Conservation (phyloP, 2,113 vertebrate genomes). For the Ia io region DNA sequence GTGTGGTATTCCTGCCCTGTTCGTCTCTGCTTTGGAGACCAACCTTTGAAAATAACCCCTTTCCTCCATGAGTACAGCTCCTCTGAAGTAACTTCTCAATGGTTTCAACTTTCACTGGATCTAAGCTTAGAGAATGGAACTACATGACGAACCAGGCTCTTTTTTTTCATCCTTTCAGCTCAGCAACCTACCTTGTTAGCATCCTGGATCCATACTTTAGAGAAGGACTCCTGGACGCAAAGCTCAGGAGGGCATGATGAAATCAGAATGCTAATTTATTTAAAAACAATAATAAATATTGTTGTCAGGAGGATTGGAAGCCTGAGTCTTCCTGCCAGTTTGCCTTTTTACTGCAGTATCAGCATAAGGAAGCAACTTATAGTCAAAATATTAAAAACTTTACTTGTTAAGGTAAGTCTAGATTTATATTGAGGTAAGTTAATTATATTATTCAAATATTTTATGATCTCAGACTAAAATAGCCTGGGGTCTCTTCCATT, state of each 20-base stretch:
- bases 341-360: neutral
- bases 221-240: neutral
- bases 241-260: neutral
- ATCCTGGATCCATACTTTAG: neutral
- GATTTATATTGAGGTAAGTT: neutral
- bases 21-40: neutral
- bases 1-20: neutral
- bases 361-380: neutral
- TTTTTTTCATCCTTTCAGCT: neutral
- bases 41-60: neutral
- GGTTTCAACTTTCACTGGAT: neutral
- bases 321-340: neutral
- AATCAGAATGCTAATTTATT: neutral
- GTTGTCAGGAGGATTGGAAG: neutral
- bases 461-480: neutral
- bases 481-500: neutral
- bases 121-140: neutral
- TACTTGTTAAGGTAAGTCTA: neutral
- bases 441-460: slow-evolving; percentile 18
- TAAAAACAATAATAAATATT: neutral
- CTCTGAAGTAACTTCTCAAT: neutral
- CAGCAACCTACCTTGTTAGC: neutral
- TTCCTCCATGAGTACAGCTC: neutral
- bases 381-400: neutral
- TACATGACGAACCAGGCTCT: neutral